phyloP scores from a whole-genome alignment of 2,113 vertebrate species.

The Nesoenas mayeri region DNA sequence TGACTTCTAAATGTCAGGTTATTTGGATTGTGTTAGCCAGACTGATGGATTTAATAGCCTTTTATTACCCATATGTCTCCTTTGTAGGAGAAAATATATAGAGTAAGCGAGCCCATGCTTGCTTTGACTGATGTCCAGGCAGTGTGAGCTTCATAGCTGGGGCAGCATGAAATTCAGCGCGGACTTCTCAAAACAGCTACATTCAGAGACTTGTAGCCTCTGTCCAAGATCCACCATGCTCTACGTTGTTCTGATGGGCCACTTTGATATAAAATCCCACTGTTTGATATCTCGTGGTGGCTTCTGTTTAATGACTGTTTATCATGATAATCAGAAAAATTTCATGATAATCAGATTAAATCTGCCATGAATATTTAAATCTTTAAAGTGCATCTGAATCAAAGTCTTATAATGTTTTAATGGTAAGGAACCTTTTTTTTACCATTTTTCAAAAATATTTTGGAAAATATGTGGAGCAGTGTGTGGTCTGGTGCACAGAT shows the following conservation, averaged over 20 bases:
- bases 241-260: background rate
- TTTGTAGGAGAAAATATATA: background rate
- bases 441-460: background rate
- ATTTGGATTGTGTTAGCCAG: background rate
- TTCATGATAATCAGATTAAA: background rate
- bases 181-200: background rate
- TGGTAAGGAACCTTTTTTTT: background rate
- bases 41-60: background rate
- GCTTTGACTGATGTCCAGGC: background rate
- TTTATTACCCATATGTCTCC: background rate
- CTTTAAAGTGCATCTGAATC: background rate
- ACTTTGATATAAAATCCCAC: background rate
- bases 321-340: background rate
- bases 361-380: background rate
- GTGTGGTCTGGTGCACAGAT: background rate
- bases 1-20: background rate
- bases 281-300: background rate
- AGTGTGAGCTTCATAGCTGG: background rate
- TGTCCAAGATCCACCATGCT: background rate
- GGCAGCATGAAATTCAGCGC: background rate
- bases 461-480: background rate
- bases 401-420: background rate
- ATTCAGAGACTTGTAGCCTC: background rate
- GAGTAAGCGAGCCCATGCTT: background rate
- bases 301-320: background rate